These are phyloP conservation scores for Leptinotarsa defecta DNA, from an alignment of 1,140 invertebrate species.

Conservation along the genomic window DNA sequence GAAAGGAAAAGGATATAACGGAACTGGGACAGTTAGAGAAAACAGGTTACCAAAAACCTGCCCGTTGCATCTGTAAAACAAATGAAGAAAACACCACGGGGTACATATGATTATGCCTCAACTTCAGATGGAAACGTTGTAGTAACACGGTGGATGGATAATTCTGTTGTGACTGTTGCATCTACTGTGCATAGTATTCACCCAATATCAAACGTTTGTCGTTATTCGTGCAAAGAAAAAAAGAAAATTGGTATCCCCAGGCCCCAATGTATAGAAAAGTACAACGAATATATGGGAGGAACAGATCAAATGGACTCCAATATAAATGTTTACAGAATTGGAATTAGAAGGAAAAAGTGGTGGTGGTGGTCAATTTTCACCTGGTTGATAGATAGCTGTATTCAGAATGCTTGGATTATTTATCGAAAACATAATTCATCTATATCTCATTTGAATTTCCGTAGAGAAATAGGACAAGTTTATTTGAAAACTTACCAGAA, in stretches of 20 bases:
- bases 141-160: conserved; percentile 31
- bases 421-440: conserved; percentile 29
- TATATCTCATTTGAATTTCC: conserved; percentile 1
- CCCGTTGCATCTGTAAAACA: conserved; percentile 13
- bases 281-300: conserved; percentile 23
- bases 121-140: conserved; percentile 40
- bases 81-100: conserved; percentile 20
- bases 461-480: conserved; percentile 11
- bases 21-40: conserved; percentile 24
- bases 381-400: conserved; percentile 44
- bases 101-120: conserved; percentile 47
- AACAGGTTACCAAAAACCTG: conserved; percentile 24
- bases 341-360: conserved; percentile 53
- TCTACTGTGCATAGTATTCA: conserved; percentile 34
- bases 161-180: conserved; percentile 39
- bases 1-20: background rate
- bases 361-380: conserved; percentile 48
- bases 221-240: conserved; percentile 37
- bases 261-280: conserved; percentile 10
- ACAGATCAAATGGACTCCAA: conserved; percentile 36
- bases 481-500: conserved; percentile 15
- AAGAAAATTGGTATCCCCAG: conserved; percentile 28
- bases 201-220: conserved; percentile 32
- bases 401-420: conserved; percentile 50
- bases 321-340: conserved; percentile 51